A percentile compares a stretch with the other conserved stretches of the same genome.
Conservation (phyloP, 2,113 vertebrate genomes). For the Colaptes auratus region DNA sequence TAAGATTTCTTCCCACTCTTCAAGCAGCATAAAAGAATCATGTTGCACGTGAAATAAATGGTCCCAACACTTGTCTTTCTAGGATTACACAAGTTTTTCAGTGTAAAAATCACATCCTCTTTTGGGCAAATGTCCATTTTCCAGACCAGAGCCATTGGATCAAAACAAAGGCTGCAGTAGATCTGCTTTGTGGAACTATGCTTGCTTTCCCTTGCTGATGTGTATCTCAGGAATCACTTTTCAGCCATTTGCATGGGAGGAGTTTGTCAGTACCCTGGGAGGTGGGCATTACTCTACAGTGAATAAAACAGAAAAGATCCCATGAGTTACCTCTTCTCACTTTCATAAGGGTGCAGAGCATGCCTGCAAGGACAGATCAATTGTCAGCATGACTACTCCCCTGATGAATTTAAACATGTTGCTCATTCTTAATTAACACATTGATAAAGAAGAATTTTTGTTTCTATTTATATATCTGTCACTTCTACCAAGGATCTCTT, state of each 20-base stretch:
- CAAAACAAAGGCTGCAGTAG: slow-evolving; percentile 32
- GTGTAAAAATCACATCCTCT: slow-evolving; percentile 13
- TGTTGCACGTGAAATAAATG: background rate
- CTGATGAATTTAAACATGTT: background rate
- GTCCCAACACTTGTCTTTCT: background rate
- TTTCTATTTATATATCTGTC: background rate
- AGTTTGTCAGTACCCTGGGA: background rate
- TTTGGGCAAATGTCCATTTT: slow-evolving; percentile 1
- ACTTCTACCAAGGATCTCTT: background rate
- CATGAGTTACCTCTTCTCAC: background rate
- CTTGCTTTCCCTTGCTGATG: background rate
- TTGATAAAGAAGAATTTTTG: background rate
- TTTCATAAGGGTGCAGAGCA: background rate
- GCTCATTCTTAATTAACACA: background rate
- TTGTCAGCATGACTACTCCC: background rate
- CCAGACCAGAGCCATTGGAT: slow-evolving; percentile 13
- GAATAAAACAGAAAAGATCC: background rate
- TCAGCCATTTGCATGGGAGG: background rate
- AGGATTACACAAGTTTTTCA: slow-evolving; percentile 11
- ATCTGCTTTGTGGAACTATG: background rate
- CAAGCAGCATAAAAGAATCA: background rate
- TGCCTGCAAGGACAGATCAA: background rate
- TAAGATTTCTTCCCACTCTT: background rate
- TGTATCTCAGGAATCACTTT: slow-evolving; percentile 27
- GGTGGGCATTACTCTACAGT: background rate